phyloP scores from a whole-genome alignment of 1,140 invertebrate genomes.

The Callitettix versicolor region DNA sequence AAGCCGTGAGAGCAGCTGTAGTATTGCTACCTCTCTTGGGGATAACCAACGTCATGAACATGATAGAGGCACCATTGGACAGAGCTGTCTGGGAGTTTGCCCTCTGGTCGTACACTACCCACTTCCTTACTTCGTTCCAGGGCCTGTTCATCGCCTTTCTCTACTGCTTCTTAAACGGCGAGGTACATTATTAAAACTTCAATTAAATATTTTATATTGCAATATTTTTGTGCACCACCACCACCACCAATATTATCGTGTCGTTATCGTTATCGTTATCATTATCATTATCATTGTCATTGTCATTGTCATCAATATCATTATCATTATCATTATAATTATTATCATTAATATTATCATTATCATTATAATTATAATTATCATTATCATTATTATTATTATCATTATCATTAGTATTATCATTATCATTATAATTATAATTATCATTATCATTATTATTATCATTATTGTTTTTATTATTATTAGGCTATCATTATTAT shows the following conservation, averaged over 20 bases:
- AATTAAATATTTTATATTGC: neutral
- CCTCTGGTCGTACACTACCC: constrained; percentile 67
- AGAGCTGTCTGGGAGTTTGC: constrained; percentile 58
- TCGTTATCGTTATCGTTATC: no score
- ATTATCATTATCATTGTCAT: no score
- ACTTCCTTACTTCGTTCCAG: constrained; percentile 75
- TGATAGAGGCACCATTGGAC: constrained; percentile 54
- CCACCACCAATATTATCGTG: neutral
- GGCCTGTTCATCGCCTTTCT: constrained; percentile 74
- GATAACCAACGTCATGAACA: constrained; percentile 64
- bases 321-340: no score
- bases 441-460: no score
- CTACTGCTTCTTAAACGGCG: constrained; percentile 82
- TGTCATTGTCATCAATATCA: no score
- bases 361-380: no score
- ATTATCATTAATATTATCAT: no score
- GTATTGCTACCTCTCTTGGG: constrained; percentile 72
- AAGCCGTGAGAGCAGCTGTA: constrained; percentile 66
- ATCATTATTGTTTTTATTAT: no score
- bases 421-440: no score
- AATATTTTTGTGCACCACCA: neutral
- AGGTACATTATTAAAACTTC: constrained; percentile 57
- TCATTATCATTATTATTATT: no score
- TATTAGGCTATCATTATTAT: no score
- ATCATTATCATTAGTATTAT: no score